Base-by-base conservation (phyloP, 2,888 invertebrate species). In the Epiperipatus broadwayi region DNA sequence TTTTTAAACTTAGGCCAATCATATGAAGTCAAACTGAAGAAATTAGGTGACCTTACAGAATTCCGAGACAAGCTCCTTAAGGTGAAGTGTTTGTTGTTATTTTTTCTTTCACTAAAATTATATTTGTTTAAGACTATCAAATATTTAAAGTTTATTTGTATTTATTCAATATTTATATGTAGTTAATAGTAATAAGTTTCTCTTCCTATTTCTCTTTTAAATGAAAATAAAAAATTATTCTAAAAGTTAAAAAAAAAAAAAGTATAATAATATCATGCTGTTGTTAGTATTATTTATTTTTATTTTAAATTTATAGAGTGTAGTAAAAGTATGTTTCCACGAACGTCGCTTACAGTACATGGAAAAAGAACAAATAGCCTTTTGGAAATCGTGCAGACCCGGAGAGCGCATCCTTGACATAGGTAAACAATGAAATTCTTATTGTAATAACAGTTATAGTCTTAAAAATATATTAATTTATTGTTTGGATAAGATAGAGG, bases 1-100 rank as follows among this genome's bases (percentile, higher is more conserved):
- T 29, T 35, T 32, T 21, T 30, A 35, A 19, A 36, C 39, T 36
- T 46, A 62, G 63, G 89, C 1, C 91, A 91, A 61, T 79, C 89
- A 2, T 93, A 93, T 61, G 91, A 93, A 65, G 78, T 93, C 50
- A 91, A 91, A 56, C 62, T 91, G 51, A 91, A 89, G 65, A 89
- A 87, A 57, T 66, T 87, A 14, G 89, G 89, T 0, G 89, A 89
- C 60, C 65, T 87, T 31, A 54, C 54, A 3, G 55, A 52, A 41
- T 53, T 47, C 40, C 55, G 52, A 45, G 84, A 83, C 44, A 84
- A 84, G 62, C 72, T 78, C 46, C 56, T 76, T 18, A 66, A 68
- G 60, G 70, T 69, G n/a, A 58, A 51, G 44, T 47, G 20, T 20
- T 21, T 47, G 27, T 7, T 41, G n/a, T n/a, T n/a, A n/a, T n/a